Conservation (phyloP, 2,888 invertebrate genomes). For the Gisinianus flammeolus region DNA sequence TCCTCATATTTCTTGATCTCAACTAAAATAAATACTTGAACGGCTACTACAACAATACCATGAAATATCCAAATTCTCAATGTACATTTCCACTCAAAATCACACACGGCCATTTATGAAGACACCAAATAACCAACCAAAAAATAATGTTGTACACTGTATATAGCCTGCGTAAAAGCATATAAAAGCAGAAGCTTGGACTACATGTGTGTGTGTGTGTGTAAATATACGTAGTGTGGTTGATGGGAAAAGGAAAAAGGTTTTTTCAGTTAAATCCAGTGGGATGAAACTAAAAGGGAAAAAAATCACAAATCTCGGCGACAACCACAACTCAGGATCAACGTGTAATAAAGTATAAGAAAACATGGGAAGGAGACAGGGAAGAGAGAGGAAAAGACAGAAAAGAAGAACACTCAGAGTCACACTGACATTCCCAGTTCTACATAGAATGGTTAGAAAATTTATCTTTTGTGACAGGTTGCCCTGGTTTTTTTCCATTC, state of each 20-base stretch:
- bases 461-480: slow-evolving; percentile 22
- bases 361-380: slow-evolving; percentile 7
- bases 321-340: not conserved
- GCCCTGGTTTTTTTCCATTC: not conserved
- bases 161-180: too few species aligned
- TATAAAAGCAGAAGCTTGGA: too few species aligned
- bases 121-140: too few species aligned
- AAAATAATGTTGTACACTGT: too few species aligned
- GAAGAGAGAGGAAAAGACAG: not conserved
- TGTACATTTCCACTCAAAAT: too few species aligned
- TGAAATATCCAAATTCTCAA: too few species aligned
- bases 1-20: too few species aligned
- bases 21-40: too few species aligned
- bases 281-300: slow-evolving; percentile 7
- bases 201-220: too few species aligned
- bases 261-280: slow-evolving; percentile 12
- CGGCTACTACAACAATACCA: too few species aligned
- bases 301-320: not conserved
- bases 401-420: not conserved
- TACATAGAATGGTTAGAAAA: not conserved
- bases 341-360: slow-evolving; percentile 1
- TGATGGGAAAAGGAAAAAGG: not conserved
- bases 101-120: too few species aligned
- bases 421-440: not conserved
- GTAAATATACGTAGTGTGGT: too few species aligned